Evolutionary conservation across 30 jellyfish, hydroid and myxozoan species (phyloP).

Genomic region (Aurelia aurita): DNA sequence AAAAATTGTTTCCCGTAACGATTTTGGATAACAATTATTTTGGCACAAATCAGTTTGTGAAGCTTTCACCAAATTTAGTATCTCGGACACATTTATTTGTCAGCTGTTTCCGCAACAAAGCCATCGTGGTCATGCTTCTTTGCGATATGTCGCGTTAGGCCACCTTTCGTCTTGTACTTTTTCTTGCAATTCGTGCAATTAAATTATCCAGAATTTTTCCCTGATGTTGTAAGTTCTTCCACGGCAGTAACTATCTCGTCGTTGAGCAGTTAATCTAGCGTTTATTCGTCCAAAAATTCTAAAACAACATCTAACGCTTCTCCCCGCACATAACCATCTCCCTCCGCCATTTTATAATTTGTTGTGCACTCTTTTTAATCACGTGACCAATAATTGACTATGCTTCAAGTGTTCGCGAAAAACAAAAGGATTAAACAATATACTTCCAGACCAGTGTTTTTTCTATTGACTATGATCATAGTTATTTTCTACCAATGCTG

Average conservation of each 20-base stretch:
- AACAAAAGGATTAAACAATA: conserved; percentile 27
- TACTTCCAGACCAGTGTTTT: neutral
- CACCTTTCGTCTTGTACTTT: neutral
- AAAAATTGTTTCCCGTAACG: neutral
- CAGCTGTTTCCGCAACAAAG: neutral
- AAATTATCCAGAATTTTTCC: neutral
- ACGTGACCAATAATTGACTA: neutral
- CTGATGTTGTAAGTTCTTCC: neutral
- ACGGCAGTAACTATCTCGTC: neutral
- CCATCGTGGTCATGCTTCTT: neutral
- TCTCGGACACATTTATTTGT: neutral
- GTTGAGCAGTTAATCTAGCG: neutral
- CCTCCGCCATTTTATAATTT: neutral
- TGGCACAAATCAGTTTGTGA: neutral
- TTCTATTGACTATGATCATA: neutral
- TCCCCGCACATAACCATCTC: neutral
- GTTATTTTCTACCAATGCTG: too few relatives aligned
- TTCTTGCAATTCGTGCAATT: neutral
- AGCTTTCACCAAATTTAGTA: neutral
- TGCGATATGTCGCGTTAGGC: neutral
- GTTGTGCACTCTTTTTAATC: conserved; percentile 15
- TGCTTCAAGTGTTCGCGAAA: conserved; percentile 5
- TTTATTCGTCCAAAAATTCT: neutral
- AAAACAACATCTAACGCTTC: neutral
- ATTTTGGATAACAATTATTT: neutral